Base-by-base conservation (phyloP, 2,113 vertebrate species). In the Solea senegalensis region DNA sequence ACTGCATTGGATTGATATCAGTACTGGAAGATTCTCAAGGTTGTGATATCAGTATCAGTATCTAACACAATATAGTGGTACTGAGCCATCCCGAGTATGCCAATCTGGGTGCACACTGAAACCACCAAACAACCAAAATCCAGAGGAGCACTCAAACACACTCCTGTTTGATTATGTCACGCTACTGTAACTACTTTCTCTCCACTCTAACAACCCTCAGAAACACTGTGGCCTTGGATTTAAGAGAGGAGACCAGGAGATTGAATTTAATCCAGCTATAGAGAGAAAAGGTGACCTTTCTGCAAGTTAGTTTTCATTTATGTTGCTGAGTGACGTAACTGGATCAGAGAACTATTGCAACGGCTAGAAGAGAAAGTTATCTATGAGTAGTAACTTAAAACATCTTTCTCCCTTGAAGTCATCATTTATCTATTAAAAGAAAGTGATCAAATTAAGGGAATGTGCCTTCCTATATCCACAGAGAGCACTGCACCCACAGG, bases 231-330 rank as follows among this genome's bases (percentile, higher is more conserved):
- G 88, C 85, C 84, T 83, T 83, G 85, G 85, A 85, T 78, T 87
- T 83, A 82, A 86, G 86, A 82, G 79, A 77, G 86, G 66, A 65
- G 82, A 73, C 67, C 52, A 80, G 78, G 83, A 86, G 85, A 84
- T 84, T 86, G 74, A 83, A 86, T 87, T 87, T 82, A 89, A 90
- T 90, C 87, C 83, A 85, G 72, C 87, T 9, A 67, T 53, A 68
- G 50, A 49, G 60, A 39, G 71, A 57, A 74, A 83, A 69, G 83
- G 84, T 90, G 86, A 92, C 88, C 89, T 91, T 82, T 71, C 75
- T 71, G 59, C 55, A 83, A 83, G 81, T 74, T 76, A 40, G 83
- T 88, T 88, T 21, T 87, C 62, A 88, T 85, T 82, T 84, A 72
- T 82, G 69, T 69, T 81, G 74, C 50, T 27, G 64, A 51, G 53